These are phyloP conservation scores for Microcebus jonahi DNA, from an alignment of 2,113 vertebrate species.

Conservation along the genomic window DNA sequence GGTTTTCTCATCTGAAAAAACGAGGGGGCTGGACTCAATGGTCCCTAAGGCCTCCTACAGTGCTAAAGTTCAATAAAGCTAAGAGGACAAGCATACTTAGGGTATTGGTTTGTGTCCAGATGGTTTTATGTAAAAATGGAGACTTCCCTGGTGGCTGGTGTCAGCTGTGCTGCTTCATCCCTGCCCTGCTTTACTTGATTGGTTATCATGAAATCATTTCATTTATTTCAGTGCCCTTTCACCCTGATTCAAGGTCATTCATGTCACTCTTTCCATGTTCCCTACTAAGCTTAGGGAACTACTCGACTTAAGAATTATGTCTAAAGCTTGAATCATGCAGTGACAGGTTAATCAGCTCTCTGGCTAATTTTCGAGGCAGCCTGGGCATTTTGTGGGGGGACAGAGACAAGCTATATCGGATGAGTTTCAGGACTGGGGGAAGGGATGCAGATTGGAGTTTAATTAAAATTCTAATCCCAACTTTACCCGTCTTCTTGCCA, in stretches of 20 bases:
- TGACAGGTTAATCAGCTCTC: neutral
- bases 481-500: conserved; percentile 82
- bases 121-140: conserved; percentile 43
- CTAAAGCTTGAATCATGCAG: neutral
- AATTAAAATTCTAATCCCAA: conserved; percentile 86
- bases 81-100: conserved; percentile 28
- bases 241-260: conserved; percentile 55
- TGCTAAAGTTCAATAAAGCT: conserved; percentile 56
- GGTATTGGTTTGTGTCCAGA: conserved; percentile 53
- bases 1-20: conserved; percentile 64
- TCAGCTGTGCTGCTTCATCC: conserved; percentile 21
- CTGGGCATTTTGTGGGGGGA: conserved; percentile 59
- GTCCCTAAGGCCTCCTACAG: neutral
- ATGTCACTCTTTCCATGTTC: neutral
- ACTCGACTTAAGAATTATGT: neutral
- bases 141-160: conserved; percentile 38
- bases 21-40: conserved; percentile 27
- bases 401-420: conserved; percentile 62
- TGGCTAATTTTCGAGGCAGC: conserved; percentile 51
- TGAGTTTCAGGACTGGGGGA: conserved; percentile 61
- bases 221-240: conserved; percentile 45
- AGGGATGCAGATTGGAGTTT: conserved; percentile 83
- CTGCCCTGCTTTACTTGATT: neutral
- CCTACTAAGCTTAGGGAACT: neutral
- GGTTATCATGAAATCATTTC: conserved; percentile 32